phyloP scores from a whole-genome alignment of 2,888 invertebrate genomes.

The Blomia tropicalis region DNA sequence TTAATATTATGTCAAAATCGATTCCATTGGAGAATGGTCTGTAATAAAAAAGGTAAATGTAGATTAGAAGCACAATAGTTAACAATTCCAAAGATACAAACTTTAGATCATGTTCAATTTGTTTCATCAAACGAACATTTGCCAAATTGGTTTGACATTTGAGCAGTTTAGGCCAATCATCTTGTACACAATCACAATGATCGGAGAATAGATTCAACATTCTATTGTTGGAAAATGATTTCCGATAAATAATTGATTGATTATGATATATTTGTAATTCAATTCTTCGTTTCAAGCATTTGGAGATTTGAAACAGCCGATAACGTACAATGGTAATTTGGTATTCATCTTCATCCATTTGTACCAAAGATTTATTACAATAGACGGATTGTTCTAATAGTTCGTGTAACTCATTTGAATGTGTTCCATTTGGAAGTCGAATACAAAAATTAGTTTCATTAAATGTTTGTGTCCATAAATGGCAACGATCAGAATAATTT shows the following conservation, averaged over 20 bases:
- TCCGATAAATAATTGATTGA: background rate
- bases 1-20: constrained; percentile 1
- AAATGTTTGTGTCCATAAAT: constrained; percentile 21
- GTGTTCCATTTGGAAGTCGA: background rate
- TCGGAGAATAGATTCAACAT: background rate
- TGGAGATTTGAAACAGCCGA: background rate
- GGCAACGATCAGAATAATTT: background rate
- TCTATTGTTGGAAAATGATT: background rate
- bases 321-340: constrained; percentile 17
- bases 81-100: background rate
- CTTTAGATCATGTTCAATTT: constrained; percentile 20
- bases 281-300: background rate
- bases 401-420: background rate
- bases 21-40: constrained; percentile 21
- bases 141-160: background rate
- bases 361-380: background rate
- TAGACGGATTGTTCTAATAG: background rate
- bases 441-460: constrained; percentile 21
- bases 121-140: background rate
- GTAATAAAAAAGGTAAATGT: background rate
- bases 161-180: constrained; percentile 6
- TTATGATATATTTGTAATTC: background rate
- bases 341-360: background rate
- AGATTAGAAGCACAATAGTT: background rate
- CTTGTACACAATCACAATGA: constrained; percentile 11